Evolutionary conservation across 2,113 vertebrate species (phyloP), one percentile per base, ranked within the genome.

Genomic region (Callionymus lyra): DNA sequence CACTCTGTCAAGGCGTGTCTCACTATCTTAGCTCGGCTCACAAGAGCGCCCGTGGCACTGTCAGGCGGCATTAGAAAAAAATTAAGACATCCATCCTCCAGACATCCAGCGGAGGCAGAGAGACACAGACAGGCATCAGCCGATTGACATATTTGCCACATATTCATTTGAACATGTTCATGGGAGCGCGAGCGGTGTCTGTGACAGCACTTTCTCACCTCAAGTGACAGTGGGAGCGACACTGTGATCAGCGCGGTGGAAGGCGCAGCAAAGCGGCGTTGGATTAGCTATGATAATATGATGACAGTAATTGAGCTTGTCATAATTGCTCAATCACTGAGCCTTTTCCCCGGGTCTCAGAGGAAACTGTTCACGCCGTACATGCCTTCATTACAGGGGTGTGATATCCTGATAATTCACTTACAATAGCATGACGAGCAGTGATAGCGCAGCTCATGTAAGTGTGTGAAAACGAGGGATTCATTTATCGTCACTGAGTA

Each of bases 271-370:
- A 69, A 66, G 66, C 62, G 44, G 63, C 62, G 61, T 52, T 68
- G 71, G 76, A 83, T 83, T 82, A 81, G 80, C 68, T 79, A 72
- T 67, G 77, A 83, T 84, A 82, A 85, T 78, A 81, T 77, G 80
- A 77, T 82, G 79, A 83, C 81, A 82, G 79, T 87, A 85, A 84
- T 85, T 84, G 81, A 83, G 76, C 82, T 82, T 68, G 71, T 82
- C 78, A 77, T 82, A 84, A 83, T 83, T 84, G 80, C 72, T 80
- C 77, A 81, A 81, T 84, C 82, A 79, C 63, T 1, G 61, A 71
- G 66, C 45, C 71, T 67, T 63, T 78, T 75, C 80, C 79, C 21
- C 27, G 77, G 76, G 74, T 65, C 59, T 74, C 59, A 53, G 56
- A 77, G 67, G 68, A 48, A 68, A 76, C 69, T 56, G 74, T 72